Evolutionary conservation across 2,797 vertebrate species (phyloP), one percentile per base, ranked within the genome.

Genomic region (Sebastolobus alascanus): DNA sequence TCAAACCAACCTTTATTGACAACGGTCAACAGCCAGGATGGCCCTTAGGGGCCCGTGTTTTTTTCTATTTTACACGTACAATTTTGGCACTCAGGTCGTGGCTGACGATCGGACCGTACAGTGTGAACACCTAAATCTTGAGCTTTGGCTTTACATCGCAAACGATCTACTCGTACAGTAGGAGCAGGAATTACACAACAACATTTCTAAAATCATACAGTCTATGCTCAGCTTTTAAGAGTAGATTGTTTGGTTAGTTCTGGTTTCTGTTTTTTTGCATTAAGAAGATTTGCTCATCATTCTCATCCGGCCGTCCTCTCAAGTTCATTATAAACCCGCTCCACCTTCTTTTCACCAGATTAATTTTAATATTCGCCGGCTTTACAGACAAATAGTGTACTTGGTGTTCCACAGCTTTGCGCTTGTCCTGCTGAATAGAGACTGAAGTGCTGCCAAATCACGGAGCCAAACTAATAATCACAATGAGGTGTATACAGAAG

Each of bases 271-370:
- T 27, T 46, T 27, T 81, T 58, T 20, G 18, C 35, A 37, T 55
- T 22, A 38, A 82, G 38, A 67, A 55, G 58, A 72, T 83, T 77
- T 75, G 27, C 54, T 86, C 75, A 58, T 78, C 58, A 71, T 79
- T 82, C 55, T 85, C 77, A 66, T 61, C 22, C 13, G 20, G 60
- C 69, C 25, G 37, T 82, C 78, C 18, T 77, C 68, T 67, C 59
- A 69, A 64, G 81, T 85, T 83, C 69, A 75, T 80, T 75, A 80
- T 55, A 71, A 79, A 73, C 58, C 46, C 2, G 4, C 3, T 74
- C 55, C 64, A 60, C 81, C 71, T 91, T 87, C 72, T 89, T 83
- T 85, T 82, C 90, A 87, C 69, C 84, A 75, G 91, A 92, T 93
- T 92, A 92, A 89, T 91, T 69, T 84, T 88, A 84, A 90, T 65